Conservation (phyloP, 2,113 vertebrate species). For the Engraulis encrasicolus region DNA sequence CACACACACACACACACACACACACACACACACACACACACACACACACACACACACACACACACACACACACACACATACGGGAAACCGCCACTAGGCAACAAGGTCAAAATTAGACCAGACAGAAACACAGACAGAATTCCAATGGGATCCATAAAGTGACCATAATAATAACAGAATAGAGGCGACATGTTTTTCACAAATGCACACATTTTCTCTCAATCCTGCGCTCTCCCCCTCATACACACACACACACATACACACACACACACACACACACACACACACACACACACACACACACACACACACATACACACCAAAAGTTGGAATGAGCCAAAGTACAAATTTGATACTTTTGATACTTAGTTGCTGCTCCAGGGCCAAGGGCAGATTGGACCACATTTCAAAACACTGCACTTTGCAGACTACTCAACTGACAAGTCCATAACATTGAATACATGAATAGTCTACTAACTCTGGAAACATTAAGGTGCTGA, state of each 20-base stretch:
- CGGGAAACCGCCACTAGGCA: not conserved
- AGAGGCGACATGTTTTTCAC: not conserved
- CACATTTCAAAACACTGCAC: not conserved
- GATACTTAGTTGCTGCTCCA: not conserved
- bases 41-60: slow-evolving; percentile 18
- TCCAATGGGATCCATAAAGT: not conserved
- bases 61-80: not conserved
- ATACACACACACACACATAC: not conserved
- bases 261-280: not conserved
- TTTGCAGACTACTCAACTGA: too few species aligned
- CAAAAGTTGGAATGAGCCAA: not conserved
- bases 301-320: not conserved
- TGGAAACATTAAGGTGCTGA: not conserved
- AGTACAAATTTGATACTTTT: not conserved
- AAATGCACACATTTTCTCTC: too few species aligned
- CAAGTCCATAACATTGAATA: too few species aligned
- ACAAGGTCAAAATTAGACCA: not conserved
- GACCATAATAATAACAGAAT: not conserved
- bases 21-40: slow-evolving; percentile 18
- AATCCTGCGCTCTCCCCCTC: too few species aligned
- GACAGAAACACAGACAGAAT: not conserved
- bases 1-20: slow-evolving; percentile 18
- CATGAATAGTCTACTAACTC: too few species aligned
- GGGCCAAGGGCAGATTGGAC: not conserved
- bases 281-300: not conserved